A percentile compares a stretch with the other conserved stretches of the same genome.
These are phyloP conservation scores for Zophobas atratus DNA, from an alignment of 1,140 invertebrate species.

Conservation along the genomic window DNA sequence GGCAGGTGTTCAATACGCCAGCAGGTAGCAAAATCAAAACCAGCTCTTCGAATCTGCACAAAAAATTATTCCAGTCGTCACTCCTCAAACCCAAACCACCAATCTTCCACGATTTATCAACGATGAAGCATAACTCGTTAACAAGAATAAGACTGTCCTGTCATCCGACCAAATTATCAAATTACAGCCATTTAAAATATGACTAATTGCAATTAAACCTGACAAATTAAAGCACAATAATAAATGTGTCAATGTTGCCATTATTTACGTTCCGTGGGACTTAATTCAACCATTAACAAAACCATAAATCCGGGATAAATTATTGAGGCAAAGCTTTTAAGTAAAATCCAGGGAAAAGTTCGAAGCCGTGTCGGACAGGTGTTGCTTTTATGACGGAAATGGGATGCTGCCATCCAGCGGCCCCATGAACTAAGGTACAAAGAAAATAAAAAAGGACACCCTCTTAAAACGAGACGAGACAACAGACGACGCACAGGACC, in stretches of 20 bases:
- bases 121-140: no score
- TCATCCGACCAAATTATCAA: no score
- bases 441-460: constrained; percentile 19
- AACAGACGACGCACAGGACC: background rate
- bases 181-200: no score
- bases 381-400: constrained; percentile 35
- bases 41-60: constrained; percentile 1
- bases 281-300: background rate
- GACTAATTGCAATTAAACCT: no score
- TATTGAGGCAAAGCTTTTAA: background rate
- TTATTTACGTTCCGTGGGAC: background rate
- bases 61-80: background rate
- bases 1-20: constrained; percentile 1
- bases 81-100: no score
- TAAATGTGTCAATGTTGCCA: constrained; percentile 5
- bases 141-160: no score
- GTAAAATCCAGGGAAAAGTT: constrained; percentile 7
- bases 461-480: constrained; percentile 1
- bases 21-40: constrained; percentile 33
- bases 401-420: constrained; percentile 33
- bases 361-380: constrained; percentile 16
- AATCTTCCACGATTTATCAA: no score
- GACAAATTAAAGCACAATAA: background rate
- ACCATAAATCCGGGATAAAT: background rate
- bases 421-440: constrained; percentile 21